Percentiles rank a stretch among this genome's conserved stretches.
Conservation (phyloP, 2,797 vertebrate genomes). For the Manis crassicaudata region DNA sequence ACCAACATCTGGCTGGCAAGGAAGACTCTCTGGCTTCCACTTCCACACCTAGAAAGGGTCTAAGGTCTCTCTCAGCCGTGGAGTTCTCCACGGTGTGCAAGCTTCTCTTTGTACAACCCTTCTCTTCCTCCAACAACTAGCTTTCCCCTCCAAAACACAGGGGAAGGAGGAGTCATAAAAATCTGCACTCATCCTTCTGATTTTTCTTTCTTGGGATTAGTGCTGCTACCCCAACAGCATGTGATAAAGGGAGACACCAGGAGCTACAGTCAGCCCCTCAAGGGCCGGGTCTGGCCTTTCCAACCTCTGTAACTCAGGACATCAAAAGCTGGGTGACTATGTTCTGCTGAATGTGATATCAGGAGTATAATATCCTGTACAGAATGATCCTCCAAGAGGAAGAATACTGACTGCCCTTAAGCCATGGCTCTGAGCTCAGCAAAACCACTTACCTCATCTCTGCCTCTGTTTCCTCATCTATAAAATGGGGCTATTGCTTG, state of each 20-base stretch:
- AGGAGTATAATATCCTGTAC: not conserved
- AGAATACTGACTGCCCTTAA: not conserved
- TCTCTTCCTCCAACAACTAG: not conserved
- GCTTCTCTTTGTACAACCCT: not conserved
- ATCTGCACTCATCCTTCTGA: not conserved
- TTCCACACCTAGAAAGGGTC: conserved; percentile 13
- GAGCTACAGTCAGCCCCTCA: not conserved
- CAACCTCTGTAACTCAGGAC: not conserved
- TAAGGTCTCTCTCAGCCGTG: not conserved
- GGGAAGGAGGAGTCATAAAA: not conserved
- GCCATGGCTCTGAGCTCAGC: not conserved
- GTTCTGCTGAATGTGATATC: not conserved
- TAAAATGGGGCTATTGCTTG: not conserved
- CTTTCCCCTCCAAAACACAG: not conserved
- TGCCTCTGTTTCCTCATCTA: not conserved
- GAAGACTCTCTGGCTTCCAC: not conserved
- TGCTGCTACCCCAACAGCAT: not conserved
- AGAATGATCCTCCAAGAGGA: not conserved
- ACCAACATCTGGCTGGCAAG: not conserved
- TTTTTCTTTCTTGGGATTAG: not conserved
- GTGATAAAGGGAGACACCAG: not conserved
- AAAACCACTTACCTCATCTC: not conserved
- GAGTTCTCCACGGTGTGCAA: not conserved
- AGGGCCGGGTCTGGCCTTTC: not conserved
- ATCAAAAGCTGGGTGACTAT: not conserved